Percentiles rank a stretch among this genome's conserved stretches.
phyloP scores from a whole-genome alignment of 2,888 invertebrate genomes.

The Melolontha melolontha region DNA sequence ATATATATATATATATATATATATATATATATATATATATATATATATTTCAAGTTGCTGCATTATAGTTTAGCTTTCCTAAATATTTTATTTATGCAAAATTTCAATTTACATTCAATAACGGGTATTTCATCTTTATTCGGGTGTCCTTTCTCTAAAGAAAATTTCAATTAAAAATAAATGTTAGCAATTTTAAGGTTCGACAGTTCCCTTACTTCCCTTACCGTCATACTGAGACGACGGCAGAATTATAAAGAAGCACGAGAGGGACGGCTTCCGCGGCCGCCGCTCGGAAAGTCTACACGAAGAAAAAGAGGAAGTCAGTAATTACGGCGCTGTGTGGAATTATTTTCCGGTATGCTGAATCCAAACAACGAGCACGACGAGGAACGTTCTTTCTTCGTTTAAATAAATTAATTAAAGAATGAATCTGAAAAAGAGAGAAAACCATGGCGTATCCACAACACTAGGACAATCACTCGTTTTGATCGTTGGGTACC shows the following conservation, averaged over 20 bases:
- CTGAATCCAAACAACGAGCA: conserved; percentile 26
- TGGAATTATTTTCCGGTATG: conserved; percentile 39
- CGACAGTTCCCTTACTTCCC: conserved; percentile 50
- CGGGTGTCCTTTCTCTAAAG: not conserved
- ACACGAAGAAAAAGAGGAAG: conserved; percentile 29
- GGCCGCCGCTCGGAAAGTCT: conserved; percentile 16
- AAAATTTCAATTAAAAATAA: not conserved
- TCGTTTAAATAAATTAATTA: not conserved
- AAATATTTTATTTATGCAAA: too few species aligned
- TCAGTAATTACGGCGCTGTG: conserved; percentile 30
- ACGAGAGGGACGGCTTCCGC: conserved; percentile 4
- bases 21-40: too few species aligned
- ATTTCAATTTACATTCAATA: too few species aligned
- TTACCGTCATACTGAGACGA: conserved; percentile 11
- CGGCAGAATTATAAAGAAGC: too few species aligned
- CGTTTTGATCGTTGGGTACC: not conserved
- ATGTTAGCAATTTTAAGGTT: conserved; percentile 7
- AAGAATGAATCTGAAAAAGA: too few species aligned
- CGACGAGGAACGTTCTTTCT: conserved; percentile 17
- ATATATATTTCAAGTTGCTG: too few species aligned
- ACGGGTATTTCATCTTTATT: too few species aligned
- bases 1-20: too few species aligned
- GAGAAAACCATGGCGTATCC: too few species aligned
- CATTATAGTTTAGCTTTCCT: too few species aligned
- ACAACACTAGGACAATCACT: too few species aligned